A percentile compares a stretch with the other conserved stretches of the same genome.
These are phyloP conservation scores for Pseudopodoces humilis DNA, from an alignment of 2,113 vertebrate genomes.

Conservation along the genomic window DNA sequence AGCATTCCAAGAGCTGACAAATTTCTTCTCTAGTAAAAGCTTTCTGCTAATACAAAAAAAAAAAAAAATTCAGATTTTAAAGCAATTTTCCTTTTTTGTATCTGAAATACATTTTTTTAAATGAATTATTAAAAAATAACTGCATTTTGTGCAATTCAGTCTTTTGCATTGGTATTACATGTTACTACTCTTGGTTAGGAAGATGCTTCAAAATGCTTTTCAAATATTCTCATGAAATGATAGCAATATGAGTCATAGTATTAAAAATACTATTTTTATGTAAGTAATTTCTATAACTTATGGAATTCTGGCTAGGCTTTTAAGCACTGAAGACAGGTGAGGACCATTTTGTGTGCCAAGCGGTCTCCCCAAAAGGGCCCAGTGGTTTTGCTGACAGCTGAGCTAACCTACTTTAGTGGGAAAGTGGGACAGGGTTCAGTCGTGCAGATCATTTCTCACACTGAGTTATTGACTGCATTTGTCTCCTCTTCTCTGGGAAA, in stretches of 20 bases:
- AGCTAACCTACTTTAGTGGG: background rate
- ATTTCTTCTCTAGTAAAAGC: background rate
- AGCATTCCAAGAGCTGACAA: background rate
- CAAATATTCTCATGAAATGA: background rate
- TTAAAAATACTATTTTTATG: background rate
- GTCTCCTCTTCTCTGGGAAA: background rate
- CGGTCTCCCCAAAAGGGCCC: background rate
- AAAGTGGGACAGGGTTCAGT: constrained; percentile 33
- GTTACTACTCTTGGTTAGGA: background rate
- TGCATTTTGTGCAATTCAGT: accelerated
- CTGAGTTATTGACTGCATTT: background rate
- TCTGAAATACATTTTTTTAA: background rate
- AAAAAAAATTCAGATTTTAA: background rate
- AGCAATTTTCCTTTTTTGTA: background rate
- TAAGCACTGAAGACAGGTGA: background rate
- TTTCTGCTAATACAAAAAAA: background rate
- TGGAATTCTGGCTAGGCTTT: background rate
- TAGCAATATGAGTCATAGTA: background rate
- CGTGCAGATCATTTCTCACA: background rate
- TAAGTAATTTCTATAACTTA: background rate
- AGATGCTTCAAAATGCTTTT: background rate
- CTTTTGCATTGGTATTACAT: accelerated
- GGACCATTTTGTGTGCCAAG: background rate
- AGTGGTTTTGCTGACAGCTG: background rate
- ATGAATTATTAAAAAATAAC: background rate